These are phyloP conservation scores for Ormyrus thymus DNA, from an alignment of 2,888 invertebrate species.

Conservation along the genomic window DNA sequence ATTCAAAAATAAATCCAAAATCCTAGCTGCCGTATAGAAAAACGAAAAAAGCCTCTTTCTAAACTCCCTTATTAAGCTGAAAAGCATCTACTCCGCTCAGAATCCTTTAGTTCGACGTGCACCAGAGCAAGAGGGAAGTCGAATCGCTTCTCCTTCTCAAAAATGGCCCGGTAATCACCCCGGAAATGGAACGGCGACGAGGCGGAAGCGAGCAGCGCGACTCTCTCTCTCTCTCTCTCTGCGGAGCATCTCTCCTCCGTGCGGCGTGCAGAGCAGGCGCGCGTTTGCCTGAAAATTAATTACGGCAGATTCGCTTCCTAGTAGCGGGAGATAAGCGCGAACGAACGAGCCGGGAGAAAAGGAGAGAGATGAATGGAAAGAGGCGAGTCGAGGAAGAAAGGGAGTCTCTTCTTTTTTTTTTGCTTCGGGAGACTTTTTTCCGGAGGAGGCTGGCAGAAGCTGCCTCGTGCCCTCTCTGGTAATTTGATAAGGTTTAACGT, in stretches of 20 bases:
- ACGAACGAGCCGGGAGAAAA: background rate
- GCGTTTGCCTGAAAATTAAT: conserved; percentile 54
- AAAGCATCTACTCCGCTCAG: no score
- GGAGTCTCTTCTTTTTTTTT: background rate
- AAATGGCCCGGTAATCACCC: conserved; percentile 50
- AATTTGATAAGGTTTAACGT: conserved; percentile 12
- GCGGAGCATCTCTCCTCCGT: background rate
- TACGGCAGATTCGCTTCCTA: conserved; percentile 54
- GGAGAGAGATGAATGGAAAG: conserved; percentile 29
- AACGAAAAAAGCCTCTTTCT: no score
- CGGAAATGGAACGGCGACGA: conserved; percentile 57
- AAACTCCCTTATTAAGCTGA: no score
- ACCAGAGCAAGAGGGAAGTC: conserved; percentile 32
- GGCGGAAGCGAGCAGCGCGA: conserved; percentile 46
- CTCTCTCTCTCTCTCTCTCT: conserved; percentile 40
- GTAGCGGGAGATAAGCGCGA: conserved; percentile 46
- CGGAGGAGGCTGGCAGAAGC: no score
- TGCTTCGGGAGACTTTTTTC: background rate
- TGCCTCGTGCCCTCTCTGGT: background rate
- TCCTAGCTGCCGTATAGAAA: no score
- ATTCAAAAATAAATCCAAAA: no score
- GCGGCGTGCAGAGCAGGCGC: conserved; percentile 8
- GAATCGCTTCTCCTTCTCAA: conserved; percentile 30
- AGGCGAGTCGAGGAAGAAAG: conserved; percentile 17
- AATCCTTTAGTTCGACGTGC: background rate